These are phyloP conservation scores for Dryocosmus kuriphilus DNA, from an alignment of 2,888 invertebrate genomes.

Conservation along the genomic window DNA sequence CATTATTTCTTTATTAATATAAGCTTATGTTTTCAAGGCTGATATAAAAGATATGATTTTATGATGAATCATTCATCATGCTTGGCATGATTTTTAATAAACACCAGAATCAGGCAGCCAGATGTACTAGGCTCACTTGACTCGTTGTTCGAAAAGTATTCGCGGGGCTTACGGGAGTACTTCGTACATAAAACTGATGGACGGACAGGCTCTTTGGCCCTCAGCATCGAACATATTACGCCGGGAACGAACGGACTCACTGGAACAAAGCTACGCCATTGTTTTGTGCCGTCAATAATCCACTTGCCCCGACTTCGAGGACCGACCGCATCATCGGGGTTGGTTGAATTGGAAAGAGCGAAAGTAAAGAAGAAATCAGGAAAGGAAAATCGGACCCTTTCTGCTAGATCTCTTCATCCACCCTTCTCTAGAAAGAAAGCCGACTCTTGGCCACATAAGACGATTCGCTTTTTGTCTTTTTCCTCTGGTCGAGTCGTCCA, in stretches of 20 bases:
- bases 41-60: background rate
- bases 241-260: constrained; percentile 60
- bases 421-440: constrained; percentile 41
- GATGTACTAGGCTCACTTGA: constrained; percentile 73
- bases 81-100: constrained; percentile 74
- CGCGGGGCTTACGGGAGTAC: constrained; percentile 65
- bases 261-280: constrained; percentile 73
- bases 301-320: constrained; percentile 74
- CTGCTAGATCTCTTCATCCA: constrained; percentile 47
- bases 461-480: constrained; percentile 14
- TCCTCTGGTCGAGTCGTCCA: background rate
- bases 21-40: background rate
- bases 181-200: constrained; percentile 73
- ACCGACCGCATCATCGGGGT: constrained; percentile 59
- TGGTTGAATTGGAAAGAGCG: constrained; percentile 68
- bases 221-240: constrained; percentile 70
- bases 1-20: background rate
- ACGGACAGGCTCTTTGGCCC: constrained; percentile 63
- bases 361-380: constrained; percentile 47
- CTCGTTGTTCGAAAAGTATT: constrained; percentile 69
- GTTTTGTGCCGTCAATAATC: constrained; percentile 76
- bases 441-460: constrained; percentile 24
- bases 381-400: constrained; percentile 53
- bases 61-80: constrained; percentile 38
- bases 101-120: constrained; percentile 74